Evolutionary conservation across 2,797 vertebrate genomes (phyloP), one percentile per base, ranked within the genome.

Genomic region (Pangasius djambal): DNA sequence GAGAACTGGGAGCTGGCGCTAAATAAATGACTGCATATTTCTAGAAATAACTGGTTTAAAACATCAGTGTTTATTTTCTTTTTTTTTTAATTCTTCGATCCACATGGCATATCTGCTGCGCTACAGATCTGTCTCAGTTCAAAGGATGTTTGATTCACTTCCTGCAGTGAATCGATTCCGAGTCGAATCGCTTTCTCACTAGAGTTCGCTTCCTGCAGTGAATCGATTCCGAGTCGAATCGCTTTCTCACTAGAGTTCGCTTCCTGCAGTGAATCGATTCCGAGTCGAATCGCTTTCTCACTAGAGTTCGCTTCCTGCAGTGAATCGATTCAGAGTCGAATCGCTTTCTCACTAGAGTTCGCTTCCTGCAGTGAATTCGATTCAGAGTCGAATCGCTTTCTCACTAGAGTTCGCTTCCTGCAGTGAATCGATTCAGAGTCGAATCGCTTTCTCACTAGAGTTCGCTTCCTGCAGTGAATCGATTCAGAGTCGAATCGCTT

Each of bases 221-320:
- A 70, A 4, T 37, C n/a, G 67, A 70, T 67, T 67, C 61, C 9
- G 63, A 67, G 65, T 67, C 65, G 8, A 72, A 18, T 40, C 15
- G 18, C 18, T 72, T 40, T 72, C 69, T 72, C 31, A 34, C 12
- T 69, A 34, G n/a, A 15, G 13, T 44, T 40, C 15, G 7, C 5
- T 1, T 25, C 20, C 0, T 50, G 22, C 44, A 77, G 22, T 28
- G 22, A 78, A 1, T 57, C 16, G 50, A 25, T 52, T 79, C 50
- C 34, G 25, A n/a, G 12, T 55, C 28, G 10, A 72, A 70, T 44
- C 10, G 3, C 16, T 55, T 55, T n/a, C 25, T 78, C 48, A 8
- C 1, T 78, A 2, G 0, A 2, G 5, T n/a, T 16, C 4, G 1
- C 12, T 12, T 31, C 28, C 0, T 55, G n/a, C 77, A 57, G 6